Evolutionary conservation across 1,140 invertebrate genomes (phyloP), one percentile per base, ranked within the genome.

Genomic region (Zaprionus lachaisei): DNA sequence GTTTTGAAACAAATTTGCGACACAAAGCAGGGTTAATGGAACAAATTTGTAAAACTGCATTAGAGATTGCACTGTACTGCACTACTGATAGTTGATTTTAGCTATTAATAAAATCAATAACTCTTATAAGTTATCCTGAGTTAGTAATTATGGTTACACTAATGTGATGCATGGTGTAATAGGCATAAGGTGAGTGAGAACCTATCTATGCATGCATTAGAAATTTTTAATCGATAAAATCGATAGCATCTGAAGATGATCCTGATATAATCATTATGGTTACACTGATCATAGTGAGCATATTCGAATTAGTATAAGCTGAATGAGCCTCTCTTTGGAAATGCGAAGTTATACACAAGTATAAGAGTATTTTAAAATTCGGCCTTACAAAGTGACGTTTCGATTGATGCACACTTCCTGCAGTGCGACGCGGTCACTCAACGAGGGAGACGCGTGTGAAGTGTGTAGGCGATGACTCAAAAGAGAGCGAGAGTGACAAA

Each of bases 401-500:
- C 47, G 11, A 20, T 58, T 63, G 56, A 55, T 38, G 55, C 41
- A 64, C 61, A 71, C 44, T 62, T 79, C 62, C 73, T 76, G 72
- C 51, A 67, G 58, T 56, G 41, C 56, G 55, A 64, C 63, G 31
- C 67, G 72, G 72, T 64, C 72, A 75, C 62, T 66, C 26, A 49
- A 56, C n/a, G 24, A 34, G 41, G 49, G 26, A 44, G 38, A 62
- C 57, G 57, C 54, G 61, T 54, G 49, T 57, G 26, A 31, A n/a
- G 47, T 82, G 67, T 80, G 66, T 75, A 44, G 78, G 61, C 60
- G 68, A 83, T 89, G 84, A 86, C 70, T 87, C 80, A 83, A 86
- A 80, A 61, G 79, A 87, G 78, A 87, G 84, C 83, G 84, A 87
- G 84, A 87, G 84, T 87, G 84, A 81, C 55, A 83, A 68, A 73